Evolutionary conservation across 2,113 vertebrate genomes (phyloP), one percentile per base, ranked within the genome.

Genomic region (Hippoglossus stenolepis): DNA sequence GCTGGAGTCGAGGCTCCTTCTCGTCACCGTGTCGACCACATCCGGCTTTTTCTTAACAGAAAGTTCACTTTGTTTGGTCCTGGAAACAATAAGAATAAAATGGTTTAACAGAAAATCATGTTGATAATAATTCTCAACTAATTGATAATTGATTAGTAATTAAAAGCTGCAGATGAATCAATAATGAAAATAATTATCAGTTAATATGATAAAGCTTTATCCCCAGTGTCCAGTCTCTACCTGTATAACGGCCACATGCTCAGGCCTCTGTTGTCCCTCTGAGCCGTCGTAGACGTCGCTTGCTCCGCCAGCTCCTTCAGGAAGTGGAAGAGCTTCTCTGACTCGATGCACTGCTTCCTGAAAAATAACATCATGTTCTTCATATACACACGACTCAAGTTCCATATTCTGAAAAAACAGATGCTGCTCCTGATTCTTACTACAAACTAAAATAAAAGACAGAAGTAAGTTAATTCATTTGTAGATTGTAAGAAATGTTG

Each of bases 301-400:
- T 47, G 85, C 73, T 93, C 92, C 9, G 24, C 85, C 70, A 90
- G 23, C 21, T 93, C 92, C 74, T 83, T 93, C 60, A 95, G 86
- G 73, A 95, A 95, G 85, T 94, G 90, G 76, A 94, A 95, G 31
- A 92, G 83, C 77, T 85, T 91, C 80, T 95, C 94, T 1, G 93
- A 91, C 79, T 95, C 90, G 0, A 95, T 93, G 78, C 93, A 94
- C 86, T 94, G 93, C 68, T 91, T 94, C 91, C 94, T 95, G 31
- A 21, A 28, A 28, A 56, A 31, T 28, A 28, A 61, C 58, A 26
- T 3, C 45, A 49, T 1, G 45, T 49, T 49, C 40, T 43, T 43
- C 12, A 43, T 12, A 2, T 10, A 10, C 35, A 38, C 8, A 38
- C 9, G 35, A 2, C 35, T 38, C 35, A 38, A 38, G 35, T 38